Conservation (phyloP, 2,797 vertebrate genomes). For the Sebastes hubbsi region DNA sequence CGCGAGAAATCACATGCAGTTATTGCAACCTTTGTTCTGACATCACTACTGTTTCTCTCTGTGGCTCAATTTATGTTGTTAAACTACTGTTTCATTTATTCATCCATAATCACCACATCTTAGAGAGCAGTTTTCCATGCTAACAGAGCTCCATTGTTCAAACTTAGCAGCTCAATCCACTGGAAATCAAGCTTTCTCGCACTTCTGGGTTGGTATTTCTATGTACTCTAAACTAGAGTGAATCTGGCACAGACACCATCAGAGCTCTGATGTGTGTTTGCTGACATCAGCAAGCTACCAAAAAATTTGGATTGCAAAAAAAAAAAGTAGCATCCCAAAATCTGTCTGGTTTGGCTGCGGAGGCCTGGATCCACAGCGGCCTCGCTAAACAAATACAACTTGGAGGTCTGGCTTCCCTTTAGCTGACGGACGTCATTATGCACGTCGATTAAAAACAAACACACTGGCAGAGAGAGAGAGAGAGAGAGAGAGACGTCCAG, state of each 20-base stretch:
- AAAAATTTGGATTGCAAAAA: constrained; percentile 22
- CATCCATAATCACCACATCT: background rate
- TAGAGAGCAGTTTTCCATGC: background rate
- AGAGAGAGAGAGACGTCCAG: constrained; percentile 40
- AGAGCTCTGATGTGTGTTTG: constrained; percentile 21
- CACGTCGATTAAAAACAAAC: constrained; percentile 70
- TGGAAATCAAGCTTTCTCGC: background rate
- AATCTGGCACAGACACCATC: constrained; percentile 27
- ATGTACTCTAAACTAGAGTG: background rate
- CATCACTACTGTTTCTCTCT: background rate
- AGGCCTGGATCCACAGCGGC: constrained; percentile 46
- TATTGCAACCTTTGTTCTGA: constrained; percentile 7
- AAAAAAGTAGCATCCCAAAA: constrained; percentile 33
- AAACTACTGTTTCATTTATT: background rate
- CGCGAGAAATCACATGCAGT: constrained; percentile 11
- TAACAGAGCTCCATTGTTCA: background rate
- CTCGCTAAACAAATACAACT: constrained; percentile 67
- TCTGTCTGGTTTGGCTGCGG: constrained; percentile 40
- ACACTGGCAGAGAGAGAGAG: constrained; percentile 29
- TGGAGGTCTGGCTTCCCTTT: constrained; percentile 67
- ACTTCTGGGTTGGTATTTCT: background rate
- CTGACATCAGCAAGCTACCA: constrained; percentile 19
- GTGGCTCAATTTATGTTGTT: background rate
- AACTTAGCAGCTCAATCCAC: background rate
- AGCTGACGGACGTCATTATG: constrained; percentile 66